phyloP scores from a whole-genome alignment of 23 tunicate species.

The Styela clava region DNA sequence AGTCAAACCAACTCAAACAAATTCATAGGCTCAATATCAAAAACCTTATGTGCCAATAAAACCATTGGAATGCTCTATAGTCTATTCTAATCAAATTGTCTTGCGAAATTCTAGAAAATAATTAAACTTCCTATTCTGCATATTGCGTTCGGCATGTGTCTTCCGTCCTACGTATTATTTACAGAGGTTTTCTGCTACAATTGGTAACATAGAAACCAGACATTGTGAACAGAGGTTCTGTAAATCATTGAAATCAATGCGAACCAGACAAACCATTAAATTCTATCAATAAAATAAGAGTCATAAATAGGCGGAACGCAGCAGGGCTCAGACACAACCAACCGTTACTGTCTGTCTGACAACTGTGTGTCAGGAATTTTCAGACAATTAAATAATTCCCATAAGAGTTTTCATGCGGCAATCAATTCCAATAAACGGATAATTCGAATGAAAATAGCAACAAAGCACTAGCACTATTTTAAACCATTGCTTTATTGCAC shows the following conservation, averaged over 20 bases:
- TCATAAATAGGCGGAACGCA: neutral
- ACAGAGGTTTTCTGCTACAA: neutral
- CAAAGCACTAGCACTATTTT: too few species aligned
- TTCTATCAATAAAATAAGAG: neutral
- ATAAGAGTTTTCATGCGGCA: neutral
- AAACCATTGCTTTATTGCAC: too few species aligned
- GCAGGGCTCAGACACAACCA: neutral
- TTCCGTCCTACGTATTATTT: neutral
- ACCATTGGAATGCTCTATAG: too few species aligned
- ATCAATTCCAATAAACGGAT: neutral
- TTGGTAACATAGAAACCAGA: neutral
- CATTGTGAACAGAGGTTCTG: neutral
- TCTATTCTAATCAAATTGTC: too few species aligned
- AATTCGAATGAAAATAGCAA: too few species aligned
- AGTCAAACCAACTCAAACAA: too few species aligned
- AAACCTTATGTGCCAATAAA: too few species aligned
- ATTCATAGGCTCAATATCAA: too few species aligned
- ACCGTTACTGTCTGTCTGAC: neutral
- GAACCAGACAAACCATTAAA: neutral
- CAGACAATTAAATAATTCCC: neutral
- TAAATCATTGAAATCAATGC: neutral
- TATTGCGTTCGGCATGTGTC: too few species aligned
- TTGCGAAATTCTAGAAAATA: too few species aligned
- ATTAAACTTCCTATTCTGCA: too few species aligned
- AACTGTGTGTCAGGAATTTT: neutral